Conservation (phyloP, 2,888 invertebrate species). For the Cephus runcator region DNA sequence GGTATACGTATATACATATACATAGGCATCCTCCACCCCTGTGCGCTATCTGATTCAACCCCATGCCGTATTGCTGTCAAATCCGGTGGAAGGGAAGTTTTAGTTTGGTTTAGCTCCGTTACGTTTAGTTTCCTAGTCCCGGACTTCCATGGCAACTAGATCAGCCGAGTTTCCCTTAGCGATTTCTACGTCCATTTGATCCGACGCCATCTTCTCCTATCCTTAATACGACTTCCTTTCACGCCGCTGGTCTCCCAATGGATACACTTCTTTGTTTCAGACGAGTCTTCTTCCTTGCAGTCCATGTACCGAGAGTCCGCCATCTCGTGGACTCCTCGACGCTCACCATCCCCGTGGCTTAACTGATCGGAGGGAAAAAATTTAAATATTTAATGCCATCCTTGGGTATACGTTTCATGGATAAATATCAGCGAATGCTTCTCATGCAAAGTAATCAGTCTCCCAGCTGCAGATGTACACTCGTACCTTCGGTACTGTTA, state of each 20-base stretch:
- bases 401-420: neutral
- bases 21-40: constrained; percentile 5
- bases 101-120: constrained; percentile 2
- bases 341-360: neutral
- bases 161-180: neutral
- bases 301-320: neutral
- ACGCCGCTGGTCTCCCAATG: neutral
- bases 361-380: neutral
- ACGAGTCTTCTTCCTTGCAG: neutral
- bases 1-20: neutral
- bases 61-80: constrained; percentile 10
- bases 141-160: neutral
- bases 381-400: neutral
- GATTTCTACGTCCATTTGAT: neutral
- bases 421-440: neutral
- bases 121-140: neutral
- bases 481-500: neutral
- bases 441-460: neutral
- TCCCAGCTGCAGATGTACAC: neutral
- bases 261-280: neutral
- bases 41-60: constrained; percentile 31
- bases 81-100: constrained; percentile 6
- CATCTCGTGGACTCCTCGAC: neutral
- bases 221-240: neutral
- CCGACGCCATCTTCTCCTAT: neutral